phyloP scores from a whole-genome alignment of 2,888 invertebrate genomes.

The Tineola bisselliella region DNA sequence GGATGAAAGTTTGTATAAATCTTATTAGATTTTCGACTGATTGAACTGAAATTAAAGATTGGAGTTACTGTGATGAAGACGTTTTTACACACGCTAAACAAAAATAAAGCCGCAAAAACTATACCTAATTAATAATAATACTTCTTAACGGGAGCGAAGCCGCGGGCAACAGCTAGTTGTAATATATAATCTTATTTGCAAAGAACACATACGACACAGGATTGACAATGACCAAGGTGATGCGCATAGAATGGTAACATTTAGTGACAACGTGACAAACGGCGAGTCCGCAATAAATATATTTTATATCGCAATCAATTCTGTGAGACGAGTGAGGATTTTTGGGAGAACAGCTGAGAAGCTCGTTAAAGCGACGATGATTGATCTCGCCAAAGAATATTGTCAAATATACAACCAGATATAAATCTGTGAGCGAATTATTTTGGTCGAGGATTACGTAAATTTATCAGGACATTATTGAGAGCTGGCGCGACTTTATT shows the following conservation, averaged over 20 bases:
- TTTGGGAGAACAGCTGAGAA: slow-evolving; percentile 47
- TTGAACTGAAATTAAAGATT: no score
- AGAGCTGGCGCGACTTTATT: background rate
- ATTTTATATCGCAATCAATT: slow-evolving; percentile 63
- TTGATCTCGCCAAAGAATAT: slow-evolving; percentile 39
- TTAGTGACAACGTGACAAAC: background rate
- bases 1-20: no score
- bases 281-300: slow-evolving; percentile 49
- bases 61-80: no score
- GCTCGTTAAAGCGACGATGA: slow-evolving; percentile 62
- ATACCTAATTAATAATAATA: no score
- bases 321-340: slow-evolving; percentile 18
- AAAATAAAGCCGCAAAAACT: no score
- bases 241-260: background rate
- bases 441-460: slow-evolving; percentile 22
- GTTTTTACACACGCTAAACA: no score
- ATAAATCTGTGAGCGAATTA: slow-evolving; percentile 8
- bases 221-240: no score
- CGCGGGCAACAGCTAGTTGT: no score
- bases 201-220: no score
- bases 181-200: no score
- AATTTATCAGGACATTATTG: slow-evolving; percentile 22
- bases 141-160: no score
- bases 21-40: no score
- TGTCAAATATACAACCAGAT: slow-evolving; percentile 11